phyloP scores from a whole-genome alignment of 2,888 invertebrate species.

The Phania funesta region DNA sequence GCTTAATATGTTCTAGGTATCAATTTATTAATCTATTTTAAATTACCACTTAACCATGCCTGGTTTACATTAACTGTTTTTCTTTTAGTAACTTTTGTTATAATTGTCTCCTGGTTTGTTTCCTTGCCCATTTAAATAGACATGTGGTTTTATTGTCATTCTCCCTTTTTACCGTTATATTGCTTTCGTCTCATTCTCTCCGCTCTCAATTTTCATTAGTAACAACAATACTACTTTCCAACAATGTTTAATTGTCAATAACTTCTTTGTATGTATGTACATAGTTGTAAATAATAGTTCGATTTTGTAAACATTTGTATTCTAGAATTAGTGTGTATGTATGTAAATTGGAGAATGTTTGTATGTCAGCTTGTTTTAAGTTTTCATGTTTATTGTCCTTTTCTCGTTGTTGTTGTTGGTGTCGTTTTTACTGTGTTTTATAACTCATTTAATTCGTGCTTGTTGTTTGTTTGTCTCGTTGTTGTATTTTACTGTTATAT shows the following conservation, averaged over 20 bases:
- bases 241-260: conserved; percentile 44
- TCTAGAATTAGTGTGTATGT: neutral
- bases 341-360: neutral
- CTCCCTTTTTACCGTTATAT: conserved; percentile 44
- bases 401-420: neutral
- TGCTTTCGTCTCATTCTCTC: neutral
- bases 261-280: conserved; percentile 16
- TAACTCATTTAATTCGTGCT: conserved; percentile 66
- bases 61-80: neutral
- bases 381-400: conserved; percentile 55
- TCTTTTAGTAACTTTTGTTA: neutral
- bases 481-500: conserved; percentile 25
- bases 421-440: conserved; percentile 39
- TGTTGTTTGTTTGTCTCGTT: conserved; percentile 37
- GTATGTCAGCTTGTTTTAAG: conserved; percentile 16
- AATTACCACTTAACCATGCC: neutral
- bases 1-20: neutral
- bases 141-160: conserved; percentile 47
- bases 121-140: conserved; percentile 14
- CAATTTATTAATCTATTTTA: neutral
- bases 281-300: conserved; percentile 42
- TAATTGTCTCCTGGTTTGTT: conserved; percentile 15
- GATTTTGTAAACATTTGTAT: conserved; percentile 38
- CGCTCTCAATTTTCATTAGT: neutral
- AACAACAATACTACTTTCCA: conserved; percentile 13